Base-by-base conservation (phyloP, 92 coral and sea anemone genomes). In the Virgularia gustaviana region DNA sequence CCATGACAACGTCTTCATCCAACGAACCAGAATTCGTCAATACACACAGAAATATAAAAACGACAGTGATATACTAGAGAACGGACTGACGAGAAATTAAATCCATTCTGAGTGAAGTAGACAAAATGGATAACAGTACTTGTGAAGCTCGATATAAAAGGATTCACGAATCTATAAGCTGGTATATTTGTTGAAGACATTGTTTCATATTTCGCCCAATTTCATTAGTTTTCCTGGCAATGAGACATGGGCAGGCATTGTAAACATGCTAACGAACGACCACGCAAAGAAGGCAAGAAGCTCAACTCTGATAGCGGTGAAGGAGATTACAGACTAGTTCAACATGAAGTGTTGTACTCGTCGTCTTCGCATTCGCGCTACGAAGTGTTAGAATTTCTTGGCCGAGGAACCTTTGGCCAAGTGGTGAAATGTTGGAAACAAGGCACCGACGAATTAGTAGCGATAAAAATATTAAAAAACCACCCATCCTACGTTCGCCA, bases 331-430 rank as follows among this genome's bases (percentile, higher is more conserved):
- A 94, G 89, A 60, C 86, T 94, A 11, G 99, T 94, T 4, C 81
- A 87, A 32, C 94, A 87, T 57, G 99, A 94, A 75, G 92, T 87
- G 34, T 57, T 94, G 4, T 82, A 86, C 36, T 94, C 99, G 2
- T 94, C 99, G 0, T 87, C 99, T 8, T 89, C 96, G 29, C 75
- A 44, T 51, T 68, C 57, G 22, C 57, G 94, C n/a, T 94, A 94
- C 38, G 99, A 94, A 66, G 88, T 94, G 6, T 78, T 94, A 10
- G 99, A 94, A 34, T 94, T 94, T 67, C 90, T 94, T 10, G 99
- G 99, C 39, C 96, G 99, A 18, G 99, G 99, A 38, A 94, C 99
- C 5, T 94, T 94, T 44, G 99, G 99, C 36, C 99, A 94, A 77
- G 99, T 94, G 34, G 78, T 94, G 27, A 94, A 94, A 75, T 94